A percentile compares a stretch with the other conserved stretches of the same genome.
phyloP scores from a whole-genome alignment of 2,888 invertebrate genomes.

The Ormyrus pomaceus region DNA sequence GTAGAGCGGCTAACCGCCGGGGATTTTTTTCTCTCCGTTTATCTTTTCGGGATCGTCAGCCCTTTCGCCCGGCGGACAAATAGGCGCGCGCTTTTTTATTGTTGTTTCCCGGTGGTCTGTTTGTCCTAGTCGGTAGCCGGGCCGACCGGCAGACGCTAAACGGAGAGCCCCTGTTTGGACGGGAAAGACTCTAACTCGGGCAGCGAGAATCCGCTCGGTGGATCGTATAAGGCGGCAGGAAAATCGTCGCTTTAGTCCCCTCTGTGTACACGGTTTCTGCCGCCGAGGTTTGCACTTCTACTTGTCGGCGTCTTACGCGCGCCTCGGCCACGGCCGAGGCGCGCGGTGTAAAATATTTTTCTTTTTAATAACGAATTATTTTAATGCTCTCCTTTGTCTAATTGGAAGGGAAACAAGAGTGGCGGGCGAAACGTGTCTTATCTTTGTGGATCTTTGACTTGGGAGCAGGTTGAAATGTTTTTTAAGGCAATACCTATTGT shows the following conservation, averaged over 20 bases:
- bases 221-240: conserved; percentile 4
- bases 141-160: not conserved
- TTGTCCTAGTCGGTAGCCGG: conserved; percentile 65
- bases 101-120: conserved; percentile 55
- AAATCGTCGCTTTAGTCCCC: conserved; percentile 13
- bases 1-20: too few species aligned
- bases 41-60: not conserved
- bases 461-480: too few species aligned
- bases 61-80: not conserved
- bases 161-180: conserved; percentile 16
- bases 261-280: not conserved
- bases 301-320: conserved; percentile 25
- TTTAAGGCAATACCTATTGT: too few species aligned
- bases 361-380: not conserved
- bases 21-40: too few species aligned
- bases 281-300: conserved; percentile 45
- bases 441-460: too few species aligned
- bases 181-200: conserved; percentile 39
- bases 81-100: conserved; percentile 42
- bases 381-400: not conserved
- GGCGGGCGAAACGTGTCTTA: too few species aligned
- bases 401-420: not conserved
- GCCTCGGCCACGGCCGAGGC: not conserved
- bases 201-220: not conserved
- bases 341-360: conserved; percentile 18